Percentiles rank a stretch among this genome's conserved stretches.
These are phyloP conservation scores for Nemotelus nigrinus DNA, from an alignment of 2,888 invertebrate species.

Conservation along the genomic window DNA sequence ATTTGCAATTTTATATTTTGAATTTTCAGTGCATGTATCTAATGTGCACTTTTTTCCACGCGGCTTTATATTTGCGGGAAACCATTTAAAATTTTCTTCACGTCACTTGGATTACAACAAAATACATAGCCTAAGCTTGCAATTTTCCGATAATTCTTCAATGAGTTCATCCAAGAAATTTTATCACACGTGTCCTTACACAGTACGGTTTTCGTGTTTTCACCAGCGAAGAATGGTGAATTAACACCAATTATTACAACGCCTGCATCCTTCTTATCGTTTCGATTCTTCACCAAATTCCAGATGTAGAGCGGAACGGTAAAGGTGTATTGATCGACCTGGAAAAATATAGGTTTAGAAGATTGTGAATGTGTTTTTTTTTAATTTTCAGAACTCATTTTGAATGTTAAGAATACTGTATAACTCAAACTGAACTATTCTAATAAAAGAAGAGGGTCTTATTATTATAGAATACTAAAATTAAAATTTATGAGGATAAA, in stretches of 20 bases:
- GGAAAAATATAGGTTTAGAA: neutral
- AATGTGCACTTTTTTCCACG: too few species aligned
- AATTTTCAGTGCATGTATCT: too few species aligned
- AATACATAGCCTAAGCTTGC: conserved; percentile 19
- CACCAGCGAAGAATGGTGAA: conserved; percentile 23
- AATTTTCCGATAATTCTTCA: conserved; percentile 28
- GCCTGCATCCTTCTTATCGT: neutral
- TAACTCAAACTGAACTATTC: too few species aligned
- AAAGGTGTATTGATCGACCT: conserved; percentile 4
- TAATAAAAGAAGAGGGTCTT: too few species aligned
- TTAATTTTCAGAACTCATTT: too few species aligned
- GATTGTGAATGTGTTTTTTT: too few species aligned
- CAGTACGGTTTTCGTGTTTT: conserved; percentile 1
- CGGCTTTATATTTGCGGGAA: conserved; percentile 13
- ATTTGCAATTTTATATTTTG: too few species aligned
- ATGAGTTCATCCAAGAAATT: conserved; percentile 19
- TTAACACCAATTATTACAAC: conserved; percentile 24
- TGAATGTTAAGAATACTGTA: too few species aligned
- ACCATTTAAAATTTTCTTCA: conserved; percentile 10
- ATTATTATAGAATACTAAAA: too few species aligned
- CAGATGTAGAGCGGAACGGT: conserved; percentile 20
- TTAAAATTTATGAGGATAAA: too few species aligned
- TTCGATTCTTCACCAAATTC: conserved; percentile 19
- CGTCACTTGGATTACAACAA: conserved; percentile 7
- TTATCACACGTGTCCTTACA: conserved; percentile 36